Conservation (phyloP, 2,797 vertebrate species). For the Helostoma temminkii region DNA sequence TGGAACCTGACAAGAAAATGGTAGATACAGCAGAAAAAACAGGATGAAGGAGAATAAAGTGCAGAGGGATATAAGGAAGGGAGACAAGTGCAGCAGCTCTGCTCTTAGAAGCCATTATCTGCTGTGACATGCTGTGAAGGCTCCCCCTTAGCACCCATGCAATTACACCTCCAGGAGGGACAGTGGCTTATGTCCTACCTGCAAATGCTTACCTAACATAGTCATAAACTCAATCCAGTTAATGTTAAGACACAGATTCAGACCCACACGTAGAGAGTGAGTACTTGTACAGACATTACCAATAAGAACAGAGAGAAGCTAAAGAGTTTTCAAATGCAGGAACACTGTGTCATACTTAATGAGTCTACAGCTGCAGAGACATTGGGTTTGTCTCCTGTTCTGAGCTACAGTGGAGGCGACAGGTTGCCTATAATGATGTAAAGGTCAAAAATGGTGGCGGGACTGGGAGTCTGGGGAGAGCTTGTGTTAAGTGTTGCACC, state of each 20-base stretch:
- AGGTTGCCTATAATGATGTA: constrained; percentile 53
- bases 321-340: constrained; percentile 9
- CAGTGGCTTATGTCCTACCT: constrained; percentile 19
- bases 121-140: constrained; percentile 44
- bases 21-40: constrained; percentile 30
- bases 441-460: constrained; percentile 62
- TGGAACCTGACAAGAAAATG: constrained; percentile 21
- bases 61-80: constrained; percentile 14
- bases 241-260: constrained; percentile 11
- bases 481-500: constrained; percentile 48
- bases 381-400: constrained; percentile 2
- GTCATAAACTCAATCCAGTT: constrained; percentile 26
- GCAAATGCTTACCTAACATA: constrained; percentile 17
- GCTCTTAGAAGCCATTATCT: constrained; percentile 60
- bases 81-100: constrained; percentile 23
- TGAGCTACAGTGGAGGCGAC: constrained; percentile 27
- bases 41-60: not conserved
- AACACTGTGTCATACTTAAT: constrained; percentile 38
- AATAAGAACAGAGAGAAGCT: constrained; percentile 9
- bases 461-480: constrained; percentile 41
- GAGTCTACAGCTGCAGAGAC: constrained; percentile 22
- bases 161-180: constrained; percentile 38
- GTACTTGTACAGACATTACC: not conserved
- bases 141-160: constrained; percentile 35
- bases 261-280: constrained; percentile 10